Base-by-base conservation (phyloP, 2,888 invertebrate genomes). In the Orchesellides sinensis region DNA sequence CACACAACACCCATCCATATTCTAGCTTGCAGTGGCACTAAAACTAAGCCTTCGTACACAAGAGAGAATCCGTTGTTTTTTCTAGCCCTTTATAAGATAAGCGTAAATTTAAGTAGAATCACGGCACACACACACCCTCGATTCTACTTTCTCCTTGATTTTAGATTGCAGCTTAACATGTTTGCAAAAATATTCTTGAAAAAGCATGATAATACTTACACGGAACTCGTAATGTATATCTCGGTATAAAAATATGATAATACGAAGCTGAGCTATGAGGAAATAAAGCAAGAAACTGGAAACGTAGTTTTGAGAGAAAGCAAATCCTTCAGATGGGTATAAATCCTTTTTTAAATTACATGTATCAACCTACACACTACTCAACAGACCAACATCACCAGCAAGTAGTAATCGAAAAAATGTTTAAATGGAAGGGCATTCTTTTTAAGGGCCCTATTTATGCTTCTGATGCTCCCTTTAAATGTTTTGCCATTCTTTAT, bases 271-370 rank as follows among this genome's bases (percentile, higher is more conserved):
- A n/a, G n/a, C n/a, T n/a, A n/a, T n/a, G n/a, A n/a, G n/a, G n/a
- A n/a, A n/a, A n/a, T n/a, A n/a, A n/a, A n/a, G n/a, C n/a, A n/a
- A n/a, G n/a, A n/a, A n/a, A n/a, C n/a, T n/a, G n/a, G n/a, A n/a
- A n/a, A n/a, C n/a, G 32, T 10, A 32, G 32, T 10, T 32, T 32
- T 10, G 10, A 32, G 23, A 19, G 8, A 56, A 61, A 70, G 56
- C 25, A 74, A 75, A 66, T 66, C 66, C 54, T 49, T 75, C 59
- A 19, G 69, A 69, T 77, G 25, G 52, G 21, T 52, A 65, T 54
- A 65, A 65, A 69, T 65, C 80, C 66, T 52, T 72, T 80, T 80
- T 80, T 63, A 81, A 81, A 74, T 82, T 74, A 32, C 61, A 40
- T 45, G 69, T 23, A 82, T 82, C 40, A 73, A 61, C 21, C n/a